Evolutionary conservation across 2,797 vertebrate species (phyloP), one percentile per base, ranked within the genome.

Genomic region (Coilia nasus): DNA sequence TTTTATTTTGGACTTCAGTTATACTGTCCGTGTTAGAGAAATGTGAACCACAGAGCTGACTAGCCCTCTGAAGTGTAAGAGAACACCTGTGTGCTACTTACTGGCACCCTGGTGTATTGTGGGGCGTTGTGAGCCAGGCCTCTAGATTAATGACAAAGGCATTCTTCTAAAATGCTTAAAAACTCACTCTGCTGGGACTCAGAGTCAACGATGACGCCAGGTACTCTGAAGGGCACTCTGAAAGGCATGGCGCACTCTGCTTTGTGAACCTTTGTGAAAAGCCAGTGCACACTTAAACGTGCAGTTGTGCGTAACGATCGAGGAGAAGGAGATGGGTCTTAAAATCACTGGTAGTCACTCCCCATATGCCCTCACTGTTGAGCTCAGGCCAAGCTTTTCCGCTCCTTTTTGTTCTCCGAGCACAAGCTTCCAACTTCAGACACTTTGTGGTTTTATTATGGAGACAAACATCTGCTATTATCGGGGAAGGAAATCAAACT

Each of bases 61-160:
- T 75, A 19, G 67, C 67, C 67, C 28, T 75, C 28, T 75, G 67
- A 75, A 75, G 35, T 31, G 67, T 75, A 17, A 35, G 67, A 75
- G 67, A 75, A 75, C 67, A 75, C 67, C 67, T 75, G 67, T 75
- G 67, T 75, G 67, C 67, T 75, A 75, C 67, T 75, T 75, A 75
- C 67, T 35, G 28, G 67, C 14, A 75, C 67, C 67, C 67, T 75
- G 67, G 67, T 75, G 67, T 6, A 75, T 75, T 75, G 67, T 75
- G 14, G 23, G 31, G 10, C 5, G 67, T 75, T 31, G 14, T 31
- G 15, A 35, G 67, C 67, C 67, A 31, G 35, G 31, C 31, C 67
- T 75, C 28, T 17, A 75, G 67, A 75, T 75, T 75, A 75, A 75
- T 75, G 67, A 75, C 67, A 75, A 75, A 75, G 67, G 67, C 28